Conservation (phyloP, 2,888 invertebrate genomes). For the Rugalucina vietnamica region DNA sequence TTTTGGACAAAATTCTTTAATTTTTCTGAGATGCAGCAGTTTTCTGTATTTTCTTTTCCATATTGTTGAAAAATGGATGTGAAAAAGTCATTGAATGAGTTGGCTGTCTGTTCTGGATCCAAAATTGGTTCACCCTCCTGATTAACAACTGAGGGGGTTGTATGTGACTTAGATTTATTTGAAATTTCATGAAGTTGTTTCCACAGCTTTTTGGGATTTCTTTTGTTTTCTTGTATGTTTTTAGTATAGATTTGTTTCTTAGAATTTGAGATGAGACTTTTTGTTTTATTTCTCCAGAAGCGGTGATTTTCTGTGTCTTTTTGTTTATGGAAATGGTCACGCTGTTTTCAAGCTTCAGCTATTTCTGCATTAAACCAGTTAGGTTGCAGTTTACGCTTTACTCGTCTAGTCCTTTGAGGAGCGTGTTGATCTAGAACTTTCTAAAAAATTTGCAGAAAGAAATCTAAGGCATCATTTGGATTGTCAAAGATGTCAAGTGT, state of each 20-base stretch:
- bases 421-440: neutral
- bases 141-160: neutral
- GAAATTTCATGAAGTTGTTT: neutral
- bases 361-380: neutral
- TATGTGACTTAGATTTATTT: neutral
- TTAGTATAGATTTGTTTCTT: neutral
- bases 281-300: neutral
- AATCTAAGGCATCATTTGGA: neutral
- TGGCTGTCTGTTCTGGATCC: slow-evolving; percentile 7
- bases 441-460: neutral
- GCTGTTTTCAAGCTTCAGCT: neutral
- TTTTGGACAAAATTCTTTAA: neutral
- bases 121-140: neutral
- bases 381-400: neutral
- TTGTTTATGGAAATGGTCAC: neutral
- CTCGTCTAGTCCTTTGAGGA: neutral
- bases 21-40: neutral
- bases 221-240: neutral
- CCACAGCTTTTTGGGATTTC: neutral
- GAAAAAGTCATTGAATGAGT: neutral
- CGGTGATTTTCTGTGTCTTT: neutral
- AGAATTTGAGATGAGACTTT: neutral
- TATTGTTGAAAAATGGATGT: neutral
- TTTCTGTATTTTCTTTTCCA: neutral
- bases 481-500: too few species aligned